Base-by-base conservation (phyloP, 2,113 vertebrate species). In the Ochotona princeps region DNA sequence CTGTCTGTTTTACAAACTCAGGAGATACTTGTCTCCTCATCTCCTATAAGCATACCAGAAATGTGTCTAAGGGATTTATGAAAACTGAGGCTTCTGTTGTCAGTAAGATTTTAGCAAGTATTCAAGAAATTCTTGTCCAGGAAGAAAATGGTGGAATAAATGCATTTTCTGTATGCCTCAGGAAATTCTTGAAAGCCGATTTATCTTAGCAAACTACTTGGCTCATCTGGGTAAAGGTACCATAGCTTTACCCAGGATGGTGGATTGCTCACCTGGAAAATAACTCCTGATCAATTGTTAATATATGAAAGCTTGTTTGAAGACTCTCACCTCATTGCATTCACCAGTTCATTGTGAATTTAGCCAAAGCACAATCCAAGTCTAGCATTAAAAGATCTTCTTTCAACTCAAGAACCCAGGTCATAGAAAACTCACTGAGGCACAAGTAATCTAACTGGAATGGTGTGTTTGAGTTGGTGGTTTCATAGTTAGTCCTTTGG, bases 111-210 rank as follows among this genome's bases (percentile, higher is more conserved):
- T 57, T 15, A 87, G 35, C 49, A n/a, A 32, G 26, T 26, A 15
- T 51, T 90, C 7, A 47, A 86, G 78, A n/a, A 87, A 35, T 32
- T 82, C 26, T 83, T 78, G 25, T 15, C 28, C 25, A 70, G 30
- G 47, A 83, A 94, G 44, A 51, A 80, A 94, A 82, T 44, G 30
- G 57, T 76, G 32, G 74, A 89, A 9, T 65, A 47, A 65, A 32
- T 12, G 49, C 2, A 9, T 60, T 60, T 26, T 65, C 23, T 72
- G 0, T 75, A 21, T 66, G 32, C 26, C 83, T 81, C 18, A 66
- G 12, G 18, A 87, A 74, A 83, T 44, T 93, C 11, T 28, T 75
- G 4, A 75, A 84, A 90, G 73, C 11, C 23, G 38, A 47, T 84
- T 69, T 65, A 83, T 44, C 38, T 44, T 44, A 44, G 38, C 38